Evolutionary conservation across 2,888 invertebrate species (phyloP), one percentile per base, ranked within the genome.

Genomic region (Argynnis bischoffii): DNA sequence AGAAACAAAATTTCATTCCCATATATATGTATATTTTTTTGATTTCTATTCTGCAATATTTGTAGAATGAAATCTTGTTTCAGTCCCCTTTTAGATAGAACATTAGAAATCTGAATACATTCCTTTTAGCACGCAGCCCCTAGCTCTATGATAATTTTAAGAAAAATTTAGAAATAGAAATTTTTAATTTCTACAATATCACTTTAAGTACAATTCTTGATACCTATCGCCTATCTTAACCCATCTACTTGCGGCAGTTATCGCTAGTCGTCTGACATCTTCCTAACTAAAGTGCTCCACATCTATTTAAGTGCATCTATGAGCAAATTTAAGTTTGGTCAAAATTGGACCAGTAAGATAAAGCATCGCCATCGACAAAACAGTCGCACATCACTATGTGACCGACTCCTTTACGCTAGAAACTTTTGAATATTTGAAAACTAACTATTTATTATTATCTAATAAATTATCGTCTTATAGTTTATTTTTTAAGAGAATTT

Each of bases 221-320:
- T 60, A 64, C 41, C 60, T 60, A 53, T 61, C 51, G 64, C 67
- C 63, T 59, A 59, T 15, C 67, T 67, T 64, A 69, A 77, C 76
- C 78, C 75, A 72, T 72, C 79, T 81, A 80, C 69, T 72, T 79
- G 79, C 87, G 90, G 90, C 90, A 90, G 89, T 89, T 82, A 81
- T 70, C 72, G 89, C 91, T 90, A 89, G 89, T 88, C 18, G 51
- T 68, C 78, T 71, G 64, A 73, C 74, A 76, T 79, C 74, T 82
- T 70, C 76, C 86, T 89, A 89, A 85, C 87, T 89, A 89, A 76
- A 75, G 89, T 89, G 89, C 83, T 77, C 76, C 85, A 87, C 81
- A 70, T 86, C 86, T 89, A 85, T 76, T 59, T 80, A 82, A 78
- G 89, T 90, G 90, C 88, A 83, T 78, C 88, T 90, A 89, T 89